These are phyloP conservation scores for Egretta garzetta DNA, from an alignment of 2,113 vertebrate genomes.

Conservation along the genomic window DNA sequence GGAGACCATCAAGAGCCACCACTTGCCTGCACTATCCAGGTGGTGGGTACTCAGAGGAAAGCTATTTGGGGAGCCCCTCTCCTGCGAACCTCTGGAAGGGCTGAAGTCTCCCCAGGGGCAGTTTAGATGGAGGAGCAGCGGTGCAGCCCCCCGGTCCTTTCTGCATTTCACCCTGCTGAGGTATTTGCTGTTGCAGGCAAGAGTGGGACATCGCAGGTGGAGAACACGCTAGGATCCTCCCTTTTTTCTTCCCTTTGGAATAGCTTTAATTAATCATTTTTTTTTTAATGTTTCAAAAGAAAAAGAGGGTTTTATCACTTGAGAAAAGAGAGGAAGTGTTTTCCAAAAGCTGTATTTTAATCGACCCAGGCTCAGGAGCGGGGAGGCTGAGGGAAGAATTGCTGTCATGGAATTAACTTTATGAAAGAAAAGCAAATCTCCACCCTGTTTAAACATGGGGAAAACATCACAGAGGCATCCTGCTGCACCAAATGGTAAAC, in stretches of 20 bases:
- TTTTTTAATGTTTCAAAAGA: not conserved
- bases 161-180: not conserved
- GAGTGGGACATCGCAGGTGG: not conserved
- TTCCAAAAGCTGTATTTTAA: not conserved
- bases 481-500: constrained; percentile 60
- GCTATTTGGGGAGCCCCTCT: not conserved
- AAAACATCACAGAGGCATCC: constrained; percentile 55
- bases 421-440: constrained; percentile 61
- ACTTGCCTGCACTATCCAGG: not conserved
- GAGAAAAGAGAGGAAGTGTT: not conserved
- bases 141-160: not conserved
- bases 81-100: not conserved
- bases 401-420: constrained; percentile 36
- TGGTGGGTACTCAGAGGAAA: not conserved
- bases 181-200: not conserved
- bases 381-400: not conserved
- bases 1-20: not conserved
- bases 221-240: not conserved
- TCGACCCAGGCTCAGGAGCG: not conserved
- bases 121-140: not conserved
- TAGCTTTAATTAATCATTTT: not conserved
- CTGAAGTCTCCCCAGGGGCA: not conserved
- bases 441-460: constrained; percentile 54
- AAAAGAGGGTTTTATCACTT: not conserved
- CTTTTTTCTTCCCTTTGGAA: not conserved